Conservation (phyloP, 2,888 invertebrate genomes). For the Drosophila fulvimacula region DNA sequence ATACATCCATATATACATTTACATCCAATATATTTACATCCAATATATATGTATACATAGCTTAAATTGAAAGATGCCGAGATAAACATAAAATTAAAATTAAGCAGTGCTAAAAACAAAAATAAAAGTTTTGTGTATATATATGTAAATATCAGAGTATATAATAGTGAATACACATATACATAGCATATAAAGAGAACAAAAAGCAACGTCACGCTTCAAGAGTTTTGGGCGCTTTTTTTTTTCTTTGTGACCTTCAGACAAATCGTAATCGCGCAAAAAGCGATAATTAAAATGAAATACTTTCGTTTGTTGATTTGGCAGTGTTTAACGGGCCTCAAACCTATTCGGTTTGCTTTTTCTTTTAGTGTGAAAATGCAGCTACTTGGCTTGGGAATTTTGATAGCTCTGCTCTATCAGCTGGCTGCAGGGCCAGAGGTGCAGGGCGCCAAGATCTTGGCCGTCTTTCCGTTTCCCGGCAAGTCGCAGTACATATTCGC, state of each 20-base stretch:
- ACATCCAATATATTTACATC: too few relatives aligned
- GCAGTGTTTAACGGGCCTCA: constrained; percentile 34
- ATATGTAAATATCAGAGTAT: background rate
- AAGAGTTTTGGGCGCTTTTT: constrained; percentile 5
- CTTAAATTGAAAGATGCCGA: too few relatives aligned
- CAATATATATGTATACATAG: too few relatives aligned
- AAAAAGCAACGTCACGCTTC: constrained; percentile 40
- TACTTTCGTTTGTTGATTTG: constrained; percentile 13
- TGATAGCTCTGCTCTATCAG: constrained; percentile 12
- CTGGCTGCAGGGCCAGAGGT: constrained; percentile 21
- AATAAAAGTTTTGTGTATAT: background rate
- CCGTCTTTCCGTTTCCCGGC: constrained; percentile 75
- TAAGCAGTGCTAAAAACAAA: too few relatives aligned
- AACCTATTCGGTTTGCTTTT: constrained; percentile 16
- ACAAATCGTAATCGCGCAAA: background rate
- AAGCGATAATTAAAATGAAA: constrained; percentile 46
- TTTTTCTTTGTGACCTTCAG: too few relatives aligned
- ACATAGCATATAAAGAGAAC: background rate
- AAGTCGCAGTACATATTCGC: constrained; percentile 81
- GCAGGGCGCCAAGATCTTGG: constrained; percentile 61
- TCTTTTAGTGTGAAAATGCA: constrained; percentile 29
- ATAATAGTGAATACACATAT: too few relatives aligned
- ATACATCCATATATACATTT: too few relatives aligned
- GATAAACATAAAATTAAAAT: too few relatives aligned
- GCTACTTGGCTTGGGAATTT: constrained; percentile 1